Base-by-base conservation (phyloP, 2,888 invertebrate species). In the Hirtodrosophila alboralis region DNA sequence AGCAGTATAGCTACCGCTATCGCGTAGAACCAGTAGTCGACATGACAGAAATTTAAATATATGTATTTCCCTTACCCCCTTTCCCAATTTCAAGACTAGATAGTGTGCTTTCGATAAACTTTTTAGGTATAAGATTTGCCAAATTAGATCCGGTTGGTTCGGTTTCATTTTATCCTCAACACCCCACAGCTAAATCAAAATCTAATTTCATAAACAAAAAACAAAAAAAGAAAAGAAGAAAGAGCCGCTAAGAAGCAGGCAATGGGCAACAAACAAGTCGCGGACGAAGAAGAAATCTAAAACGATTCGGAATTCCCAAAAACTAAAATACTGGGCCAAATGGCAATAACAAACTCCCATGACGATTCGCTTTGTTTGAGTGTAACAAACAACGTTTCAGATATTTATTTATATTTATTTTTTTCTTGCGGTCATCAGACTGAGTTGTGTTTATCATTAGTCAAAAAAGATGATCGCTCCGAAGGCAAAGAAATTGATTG, bases 11-110 rank as follows among this genome's bases (percentile, higher is more conserved):
- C n/a, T n/a, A n/a, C n/a, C n/a, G 21, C 13, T 28, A 33, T 34
- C 21, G 79, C 81, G 81, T 81, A 86, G 67, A 80, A 86, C 81
- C 81, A 81, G 81, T 86, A 81, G 81, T 72, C 74, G 44, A 23
- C 45, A 34, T 27, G 60, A 44, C 56, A 61, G 48, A 21, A 47
- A 49, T 43, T 66, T 18, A 10, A 21, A 12, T 36, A 4, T 36
- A 5, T n/a, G n/a, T n/a, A n/a, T n/a, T 13, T 14, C 27, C 13
- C 16, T 27, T 41, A 10, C 34, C 56, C 16, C 16, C 43, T 13
- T 30, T 34, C 41, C 27, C 13, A 18, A 30, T 18, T 18, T 31
- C 12, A 16, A 23, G 36, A 28, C 13, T 12, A 33, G 14, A 36
- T 5, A 37, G 49, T 12, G 34, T 41, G 54, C 68, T 71, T 68